Evolutionary conservation across 2,797 vertebrate genomes (phyloP).

Genomic region (Enteromius thamalakanensis): DNA sequence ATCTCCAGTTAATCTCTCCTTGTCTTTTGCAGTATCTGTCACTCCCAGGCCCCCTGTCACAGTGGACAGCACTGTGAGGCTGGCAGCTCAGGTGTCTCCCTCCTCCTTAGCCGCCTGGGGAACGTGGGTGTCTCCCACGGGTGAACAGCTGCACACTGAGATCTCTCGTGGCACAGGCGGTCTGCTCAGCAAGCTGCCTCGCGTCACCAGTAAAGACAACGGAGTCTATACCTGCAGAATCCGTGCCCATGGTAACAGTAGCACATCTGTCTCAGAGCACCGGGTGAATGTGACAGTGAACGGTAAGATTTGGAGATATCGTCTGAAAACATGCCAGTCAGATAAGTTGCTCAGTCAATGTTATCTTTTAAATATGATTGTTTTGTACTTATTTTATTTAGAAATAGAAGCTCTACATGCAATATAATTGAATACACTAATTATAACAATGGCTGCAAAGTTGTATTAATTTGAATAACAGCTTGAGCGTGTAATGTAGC

Average conservation of each 20-base stretch:
- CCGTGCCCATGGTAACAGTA: conserved; percentile 53
- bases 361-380: not conserved
- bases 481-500: too few relatives aligned
- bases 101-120: conserved; percentile 52
- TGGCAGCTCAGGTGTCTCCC: conserved; percentile 68
- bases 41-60: conserved; percentile 62
- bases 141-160: conserved; percentile 62
- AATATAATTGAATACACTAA: not conserved
- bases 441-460: not conserved
- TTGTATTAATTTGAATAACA: not conserved
- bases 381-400: not conserved
- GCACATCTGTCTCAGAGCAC: conserved; percentile 56
- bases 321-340: not conserved
- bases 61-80: conserved; percentile 66
- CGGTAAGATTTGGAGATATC: conserved; percentile 65
- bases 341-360: not conserved
- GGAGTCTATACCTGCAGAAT: conserved; percentile 73
- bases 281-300: conserved; percentile 65
- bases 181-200: conserved; percentile 72
- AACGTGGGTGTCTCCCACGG: conserved; percentile 70
- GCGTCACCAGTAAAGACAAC: conserved; percentile 55
- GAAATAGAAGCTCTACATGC: not conserved
- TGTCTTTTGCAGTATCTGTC: conserved; percentile 66
- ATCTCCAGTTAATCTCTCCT: conserved; percentile 11
- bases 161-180: conserved; percentile 28